Base-by-base conservation (phyloP, 2,113 vertebrate genomes). In the Numenius arquata region DNA sequence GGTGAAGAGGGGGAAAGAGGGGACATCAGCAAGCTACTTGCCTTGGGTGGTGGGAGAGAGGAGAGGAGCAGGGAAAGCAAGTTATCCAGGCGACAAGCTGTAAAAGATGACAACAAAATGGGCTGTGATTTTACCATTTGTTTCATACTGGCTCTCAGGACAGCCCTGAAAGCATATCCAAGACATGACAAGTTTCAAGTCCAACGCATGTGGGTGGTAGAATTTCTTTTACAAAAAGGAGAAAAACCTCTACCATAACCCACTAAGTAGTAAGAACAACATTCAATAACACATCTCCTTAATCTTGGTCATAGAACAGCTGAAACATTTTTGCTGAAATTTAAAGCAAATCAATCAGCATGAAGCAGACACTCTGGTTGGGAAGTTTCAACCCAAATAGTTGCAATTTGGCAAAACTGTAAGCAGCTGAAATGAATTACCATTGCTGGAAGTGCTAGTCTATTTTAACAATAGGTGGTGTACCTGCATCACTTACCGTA, bases 381-480 rank as follows among this genome's bases (percentile, higher is more conserved):
- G n/a, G 32, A 95, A 45, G 20, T 79, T 94, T 93, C 81, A 88
- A 75, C 32, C 17, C 22, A 58, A 82, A 76, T 52, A 72, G 53
- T 43, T 73, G 55, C 58, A 73, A 38, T 82, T 32, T 85, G 78
- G 70, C 36, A 53, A 67, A 93, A 74, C 36, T 20, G 4, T 47
- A 71, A 81, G 67, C 47, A 78, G 20, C 10, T 78, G 90, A 78
- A 86, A 72, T 75, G 26, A 77, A 30, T 74, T 85, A 34, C 36
- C 79, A 27, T 30, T 71, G 65, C 43, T 91, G 63, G 85, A 90
- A 94, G 40, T 55, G 26, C 29, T 86, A 6, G 52, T 74, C 88
- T 74, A 12, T 75, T 93, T 63, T 84, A 84, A 67, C 92, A 77
- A 92, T 65, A 77, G 90, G 78, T 93, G 75, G 74, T 91, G 59